Base-by-base conservation (phyloP, 2,113 vertebrate species). In the Mungos mungo region DNA sequence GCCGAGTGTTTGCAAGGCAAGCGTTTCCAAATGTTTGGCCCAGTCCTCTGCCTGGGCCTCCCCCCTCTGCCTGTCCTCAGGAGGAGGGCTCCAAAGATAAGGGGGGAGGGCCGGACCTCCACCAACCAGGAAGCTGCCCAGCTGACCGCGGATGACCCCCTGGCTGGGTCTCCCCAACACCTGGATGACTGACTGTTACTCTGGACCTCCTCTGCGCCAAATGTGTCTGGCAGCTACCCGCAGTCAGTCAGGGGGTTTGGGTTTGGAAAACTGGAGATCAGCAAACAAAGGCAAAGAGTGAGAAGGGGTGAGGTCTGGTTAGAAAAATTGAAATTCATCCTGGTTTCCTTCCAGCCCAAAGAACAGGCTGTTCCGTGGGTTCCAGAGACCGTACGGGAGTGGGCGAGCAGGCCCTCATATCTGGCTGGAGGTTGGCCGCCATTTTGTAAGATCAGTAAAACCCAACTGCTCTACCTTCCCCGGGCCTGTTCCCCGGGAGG, bases 11-110 rank as follows among this genome's bases (percentile, higher is more conserved):
- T 95, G 95, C 96, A 94, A 97, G 71, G 90, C 96, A 98, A 98
- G 93, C 52, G 16, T 96, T 98, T 98, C 98, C 97, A 97, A 98
- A 98, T 98, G 97, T 97, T 97, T 98, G 98, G 96, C 97, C 82
- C 47, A 7, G 63, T 66, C 94, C 19, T 83, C 35, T 19, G 7
- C 63, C 41, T 54, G 13, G 12, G 60, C 68, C 80, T 76, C 91
- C 85, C 83, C 45, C 94, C 33, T 63, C 3, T 18, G 82, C 87
- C 76, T 74, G 74, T 74, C 86, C 87, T 95, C 72, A 66, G 66
- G 96, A 93, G 84, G 95, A 89, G 77, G 92, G 69, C 63, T 89
- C 77, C 41, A 54, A 84, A 98, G 96, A 98, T 98, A 96, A 97
- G 97, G 14, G 63, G 87, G 83, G 69, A n/a, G 71, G 87, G 69